Base-by-base conservation (phyloP, 2,888 invertebrate genomes). In the Bombylius discolor region DNA sequence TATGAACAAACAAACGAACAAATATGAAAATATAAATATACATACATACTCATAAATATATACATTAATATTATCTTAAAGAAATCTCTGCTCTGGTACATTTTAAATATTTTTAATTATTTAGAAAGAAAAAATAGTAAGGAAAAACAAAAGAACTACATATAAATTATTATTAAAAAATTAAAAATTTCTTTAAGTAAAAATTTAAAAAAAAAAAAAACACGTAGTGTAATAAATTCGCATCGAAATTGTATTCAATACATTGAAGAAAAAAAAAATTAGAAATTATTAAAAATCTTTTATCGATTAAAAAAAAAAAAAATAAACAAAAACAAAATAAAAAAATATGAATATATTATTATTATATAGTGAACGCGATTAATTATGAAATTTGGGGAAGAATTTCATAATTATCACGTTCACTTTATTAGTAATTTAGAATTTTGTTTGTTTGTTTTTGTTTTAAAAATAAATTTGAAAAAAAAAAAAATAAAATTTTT, bases 331-430 rank as follows among this genome's bases (percentile, higher is more conserved):
- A 9, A 47, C 14, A 9, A 14, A 45, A 47, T 39, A 6, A 34
- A 5, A 48, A 33, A 34, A 49, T 47, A 31, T 9, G 5, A 47
- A 47, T 9, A 9, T 9, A 47, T 47, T 5, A 47, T 5, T 12
- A 53, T 34, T 12, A 44, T 33, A 50, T 13, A 39, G 7, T 9
- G 34, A 46, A 50, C 34, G n/a, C 53, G 33, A 23, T 32, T 36
- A 50, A 50, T 68, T 65, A 71, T 70, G 69, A 67, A 70, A 67
- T 73, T 72, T 73, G 73, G 73, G 73, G 73, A 73, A 73, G 73
- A 71, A 71, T 68, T 72, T 69, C 68, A 68, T 68, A 66, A 67
- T 66, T 66, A 66, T 64, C 66, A 65, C 68, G 65, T 65, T 70
- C 23, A 23, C 23, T 23, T 23, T 23, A 23, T 23, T 23, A 23